Percentiles rank a stretch among this genome's conserved stretches.
Evolutionary conservation across 1,140 invertebrate genomes (phyloP).

Genomic region (Oryzaephilus surinamensis): DNA sequence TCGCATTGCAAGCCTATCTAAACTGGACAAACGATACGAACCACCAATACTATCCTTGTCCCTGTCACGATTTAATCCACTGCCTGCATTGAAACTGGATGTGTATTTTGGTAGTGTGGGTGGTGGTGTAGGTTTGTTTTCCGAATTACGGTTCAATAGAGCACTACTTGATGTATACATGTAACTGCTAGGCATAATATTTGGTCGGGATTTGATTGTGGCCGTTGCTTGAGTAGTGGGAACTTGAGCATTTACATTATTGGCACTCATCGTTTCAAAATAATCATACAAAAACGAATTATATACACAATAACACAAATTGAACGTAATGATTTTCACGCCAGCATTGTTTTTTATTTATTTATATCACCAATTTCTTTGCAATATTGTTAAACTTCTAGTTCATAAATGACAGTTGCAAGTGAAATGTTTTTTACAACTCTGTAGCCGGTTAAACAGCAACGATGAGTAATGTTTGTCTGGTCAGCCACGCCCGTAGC

Average conservation of each 20-base stretch:
- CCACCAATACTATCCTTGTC: slow-evolving; percentile 44
- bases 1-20: slow-evolving; percentile 52
- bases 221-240: slow-evolving; percentile 33
- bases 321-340: too few species aligned
- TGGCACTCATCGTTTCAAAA: slow-evolving; percentile 37
- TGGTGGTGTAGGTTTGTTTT: slow-evolving; percentile 43
- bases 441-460: slow-evolving; percentile 2
- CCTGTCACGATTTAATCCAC: slow-evolving; percentile 37
- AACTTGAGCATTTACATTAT: slow-evolving; percentile 33
- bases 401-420: slow-evolving; percentile 8
- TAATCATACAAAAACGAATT: too few species aligned
- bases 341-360: slow-evolving; percentile 6
- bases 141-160: slow-evolving; percentile 32
- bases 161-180: slow-evolving; percentile 36
- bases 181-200: slow-evolving; percentile 37
- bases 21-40: slow-evolving; percentile 49
- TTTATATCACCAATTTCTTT: neutral
- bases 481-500: slow-evolving; percentile 33
- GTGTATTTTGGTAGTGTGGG: slow-evolving; percentile 51
- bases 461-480: slow-evolving; percentile 23
- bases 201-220: slow-evolving; percentile 35
- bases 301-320: too few species aligned
- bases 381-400: too few species aligned
- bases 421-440: too few species aligned
- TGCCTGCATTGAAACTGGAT: slow-evolving; percentile 45